A percentile compares a stretch with the other conserved stretches of the same genome.
These are phyloP conservation scores for Arbacia lixula DNA, from an alignment of 53 echinoderm and acorn worm genomes.

Conservation along the genomic window DNA sequence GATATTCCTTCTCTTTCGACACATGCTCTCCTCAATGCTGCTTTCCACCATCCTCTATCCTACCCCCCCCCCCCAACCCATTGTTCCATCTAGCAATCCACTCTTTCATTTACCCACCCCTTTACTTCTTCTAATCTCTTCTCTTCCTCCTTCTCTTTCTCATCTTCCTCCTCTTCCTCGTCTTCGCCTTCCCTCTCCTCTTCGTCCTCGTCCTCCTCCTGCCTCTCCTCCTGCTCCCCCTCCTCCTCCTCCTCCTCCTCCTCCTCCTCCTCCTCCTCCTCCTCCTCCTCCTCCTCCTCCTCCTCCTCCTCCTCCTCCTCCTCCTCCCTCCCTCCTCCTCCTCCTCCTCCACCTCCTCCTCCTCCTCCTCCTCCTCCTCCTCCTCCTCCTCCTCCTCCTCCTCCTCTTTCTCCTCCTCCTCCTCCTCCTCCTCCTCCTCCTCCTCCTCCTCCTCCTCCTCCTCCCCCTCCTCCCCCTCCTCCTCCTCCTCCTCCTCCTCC, in stretches of 20 bases:
- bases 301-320: neutral
- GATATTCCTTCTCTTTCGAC: too few relatives aligned
- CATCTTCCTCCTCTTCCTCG: neutral
- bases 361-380: neutral
- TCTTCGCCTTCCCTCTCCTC: slow-evolving; percentile 4
- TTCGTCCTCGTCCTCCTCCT: neutral
- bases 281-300: too few relatives aligned
- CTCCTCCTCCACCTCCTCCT: neutral
- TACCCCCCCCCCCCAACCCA: neutral
- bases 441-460: neutral
- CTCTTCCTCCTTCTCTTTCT: slow-evolving; percentile 3
- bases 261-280: neutral
- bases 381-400: neutral
- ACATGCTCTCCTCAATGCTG: too few relatives aligned
- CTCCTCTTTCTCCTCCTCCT: neutral
- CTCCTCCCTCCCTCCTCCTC: neutral
- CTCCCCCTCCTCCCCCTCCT: neutral
- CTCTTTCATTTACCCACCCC: neutral
- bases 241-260: neutral
- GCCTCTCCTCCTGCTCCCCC: neutral
- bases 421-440: neutral
- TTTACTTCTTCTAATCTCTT: neutral
- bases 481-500: neutral
- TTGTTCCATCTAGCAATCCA: neutral
- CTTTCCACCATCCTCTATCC: too few relatives aligned